phyloP scores from a whole-genome alignment of 1,140 invertebrate species.

The Dinoponera quadriceps region DNA sequence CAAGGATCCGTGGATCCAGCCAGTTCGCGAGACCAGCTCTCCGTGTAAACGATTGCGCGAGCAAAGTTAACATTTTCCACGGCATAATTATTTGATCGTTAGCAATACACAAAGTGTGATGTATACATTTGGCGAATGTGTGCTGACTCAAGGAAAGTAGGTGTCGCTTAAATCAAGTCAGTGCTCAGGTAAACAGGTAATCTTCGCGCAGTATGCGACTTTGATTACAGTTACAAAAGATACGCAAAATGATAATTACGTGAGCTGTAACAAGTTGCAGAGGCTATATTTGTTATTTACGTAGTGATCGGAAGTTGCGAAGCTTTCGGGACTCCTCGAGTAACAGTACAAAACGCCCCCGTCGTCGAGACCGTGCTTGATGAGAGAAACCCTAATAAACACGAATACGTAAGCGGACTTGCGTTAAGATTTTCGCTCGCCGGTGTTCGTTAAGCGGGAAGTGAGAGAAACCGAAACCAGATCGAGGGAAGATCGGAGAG shows the following conservation, averaged over 20 bases:
- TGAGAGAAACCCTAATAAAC: neutral
- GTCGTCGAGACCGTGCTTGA: neutral
- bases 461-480: conserved; percentile 50
- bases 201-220: too few relatives aligned
- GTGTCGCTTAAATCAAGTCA: too few relatives aligned
- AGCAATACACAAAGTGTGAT: neutral
- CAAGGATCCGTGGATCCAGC: conserved; percentile 29
- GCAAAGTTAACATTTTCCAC: neutral
- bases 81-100: neutral
- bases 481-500: conserved; percentile 46
- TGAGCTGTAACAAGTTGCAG: neutral
- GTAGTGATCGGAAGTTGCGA: too few relatives aligned
- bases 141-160: too few relatives aligned
- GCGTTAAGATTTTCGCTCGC: neutral
- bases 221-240: neutral
- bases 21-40: neutral
- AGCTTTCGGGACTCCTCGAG: too few relatives aligned
- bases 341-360: neutral
- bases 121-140: neutral
- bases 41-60: neutral
- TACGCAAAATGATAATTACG: neutral
- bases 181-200: too few relatives aligned
- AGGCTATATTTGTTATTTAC: too few relatives aligned
- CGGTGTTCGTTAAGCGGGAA: conserved; percentile 23
- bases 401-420: neutral